Percentiles rank a stretch among this genome's conserved stretches.
These are phyloP conservation scores for Xenopus tropicalis DNA, from an alignment of 2,113 vertebrate species.

Conservation along the genomic window UCB_Xtro_10.0 CM004450.2:60042501-60043000, in stretches of 20 bases:
- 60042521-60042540: slow-evolving; percentile 19
- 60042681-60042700: not conserved
- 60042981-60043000: too few species aligned
- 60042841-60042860: not conserved
- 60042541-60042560: slow-evolving; percentile 24
- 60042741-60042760: not conserved
- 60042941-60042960: too few species aligned
- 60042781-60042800: not conserved
- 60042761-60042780: not conserved
- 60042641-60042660: not conserved
- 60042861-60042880: not conserved
- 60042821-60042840: not conserved
- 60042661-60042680: slow-evolving; percentile 20
- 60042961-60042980: too few species aligned
- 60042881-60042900: not conserved
- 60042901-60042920: not conserved
- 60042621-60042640: not conserved
- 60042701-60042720: not conserved
- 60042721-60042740: slow-evolving; percentile 1
- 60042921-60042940: too few species aligned
- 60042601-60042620: slow-evolving; percentile 11
- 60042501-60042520: slow-evolving; percentile 42
- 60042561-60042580: slow-evolving; percentile 4
- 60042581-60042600: slow-evolving; percentile 4
- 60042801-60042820: not conserved